Evolutionary conservation across 2,113 vertebrate species (phyloP), one percentile per base, ranked within the genome.

Genomic region (Plecotus auritus): DNA sequence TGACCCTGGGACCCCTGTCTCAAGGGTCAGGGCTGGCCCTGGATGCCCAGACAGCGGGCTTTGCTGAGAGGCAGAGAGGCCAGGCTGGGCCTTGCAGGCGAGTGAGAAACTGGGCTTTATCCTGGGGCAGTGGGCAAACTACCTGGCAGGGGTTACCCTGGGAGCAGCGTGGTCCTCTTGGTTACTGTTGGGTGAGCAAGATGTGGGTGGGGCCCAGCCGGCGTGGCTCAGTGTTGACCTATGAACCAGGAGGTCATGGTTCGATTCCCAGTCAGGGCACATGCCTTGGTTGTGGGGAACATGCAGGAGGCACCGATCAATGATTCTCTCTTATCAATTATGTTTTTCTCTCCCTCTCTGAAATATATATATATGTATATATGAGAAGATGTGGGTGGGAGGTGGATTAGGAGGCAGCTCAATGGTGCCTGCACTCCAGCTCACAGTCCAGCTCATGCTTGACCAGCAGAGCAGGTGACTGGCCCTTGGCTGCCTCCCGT

Each of bases 1-100:
- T 98, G 93, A 98, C 69, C 98, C 99, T 99, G 98, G 90, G 80
- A 90, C 76, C 64, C 91, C 0, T 70, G 35, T 30, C 42, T 13
- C 7, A 81, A 88, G 40, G 89, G 56, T 47, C n/a, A 72, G 56
- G 7, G 11, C 40, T 76, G 84, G 35, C n/a, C 16, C 35, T 35
- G 59, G 37, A 28, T 37, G 5, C 56, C 49, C 30, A 51, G 59
- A 81, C 28, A 42, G 23, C 2, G 42, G 84, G 12, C 4, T 51
- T 26, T 78, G 47, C 70, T 17, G 56, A 59, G n/a, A 37, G 78
- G 49, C n/a, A 11, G 37, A 1, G 67, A 77, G 13, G 37, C 45
- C 4, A 2, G 47, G 85, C 7, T 40, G 64, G 89, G 20, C 51
- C 69, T 67, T 7, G 22, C 3, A 18, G 78, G 54, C n/a, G 26